Evolutionary conservation across 2,113 vertebrate species (phyloP).

Genomic region (Lota lota): DNA sequence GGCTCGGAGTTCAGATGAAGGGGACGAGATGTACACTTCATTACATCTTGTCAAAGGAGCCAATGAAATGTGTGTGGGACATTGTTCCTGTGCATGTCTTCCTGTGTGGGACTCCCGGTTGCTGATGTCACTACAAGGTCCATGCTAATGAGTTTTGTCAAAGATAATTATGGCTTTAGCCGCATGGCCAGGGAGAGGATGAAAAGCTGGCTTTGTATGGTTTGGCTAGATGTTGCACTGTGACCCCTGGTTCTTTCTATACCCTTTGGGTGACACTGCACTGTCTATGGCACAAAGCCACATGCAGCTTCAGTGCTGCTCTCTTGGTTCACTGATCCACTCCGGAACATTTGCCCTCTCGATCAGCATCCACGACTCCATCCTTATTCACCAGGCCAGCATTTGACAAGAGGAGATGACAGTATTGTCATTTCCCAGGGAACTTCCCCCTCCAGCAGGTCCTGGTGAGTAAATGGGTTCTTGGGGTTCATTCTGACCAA

Average conservation of each 20-base stretch:
- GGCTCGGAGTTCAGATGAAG: slow-evolving; percentile 74
- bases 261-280: slow-evolving; percentile 74
- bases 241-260: slow-evolving; percentile 68
- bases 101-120: slow-evolving; percentile 76
- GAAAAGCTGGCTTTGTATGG: slow-evolving; percentile 84
- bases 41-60: slow-evolving; percentile 83
- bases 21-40: slow-evolving; percentile 83
- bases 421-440: slow-evolving; percentile 46
- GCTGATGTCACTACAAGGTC: slow-evolving; percentile 78
- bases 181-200: slow-evolving; percentile 65
- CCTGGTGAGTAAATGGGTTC: too few species aligned
- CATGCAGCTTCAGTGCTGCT: slow-evolving; percentile 12
- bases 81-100: slow-evolving; percentile 80
- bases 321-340: slow-evolving; percentile 40
- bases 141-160: slow-evolving; percentile 86
- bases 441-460: neutral
- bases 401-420: slow-evolving; percentile 30
- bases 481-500: too few species aligned
- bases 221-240: slow-evolving; percentile 64
- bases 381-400: slow-evolving; percentile 29
- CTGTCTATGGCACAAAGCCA: slow-evolving; percentile 29
- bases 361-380: slow-evolving; percentile 27
- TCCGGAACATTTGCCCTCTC: slow-evolving; percentile 43
- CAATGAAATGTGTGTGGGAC: slow-evolving; percentile 75
- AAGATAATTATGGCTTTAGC: slow-evolving; percentile 81